phyloP scores from a whole-genome alignment of 2,797 vertebrate genomes.

The Peromyscus aztecus region DNA sequence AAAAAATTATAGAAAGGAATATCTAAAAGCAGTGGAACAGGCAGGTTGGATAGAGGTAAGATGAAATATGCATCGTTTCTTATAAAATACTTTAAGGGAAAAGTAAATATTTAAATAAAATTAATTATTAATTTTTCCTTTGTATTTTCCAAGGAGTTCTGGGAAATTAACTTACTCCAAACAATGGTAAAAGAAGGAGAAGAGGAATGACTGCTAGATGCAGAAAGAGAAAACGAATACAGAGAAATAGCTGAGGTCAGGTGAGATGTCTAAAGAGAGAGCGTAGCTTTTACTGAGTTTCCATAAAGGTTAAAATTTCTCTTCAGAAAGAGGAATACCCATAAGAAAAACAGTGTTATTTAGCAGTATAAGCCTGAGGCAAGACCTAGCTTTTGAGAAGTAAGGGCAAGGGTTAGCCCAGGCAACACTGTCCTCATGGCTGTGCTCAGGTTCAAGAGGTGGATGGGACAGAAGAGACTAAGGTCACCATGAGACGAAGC shows the following conservation, averaged over 20 bases:
- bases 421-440: neutral
- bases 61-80: constrained; percentile 32
- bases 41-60: constrained; percentile 27
- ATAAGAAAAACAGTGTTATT: neutral
- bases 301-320: neutral
- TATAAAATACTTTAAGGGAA: neutral
- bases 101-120: constrained; percentile 39
- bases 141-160: constrained; percentile 47
- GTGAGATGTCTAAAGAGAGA: neutral
- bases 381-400: neutral
- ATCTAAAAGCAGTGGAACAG: neutral
- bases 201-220: neutral
- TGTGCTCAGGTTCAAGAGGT: neutral
- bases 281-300: neutral
- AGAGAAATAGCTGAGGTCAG: constrained; percentile 2
- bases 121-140: neutral
- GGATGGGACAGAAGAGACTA: neutral
- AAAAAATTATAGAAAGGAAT: neutral
- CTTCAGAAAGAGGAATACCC: constrained; percentile 10
- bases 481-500: neutral
- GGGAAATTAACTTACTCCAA: constrained; percentile 48
- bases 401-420: neutral
- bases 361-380: neutral
- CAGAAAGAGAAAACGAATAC: constrained; percentile 14
- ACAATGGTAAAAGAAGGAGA: neutral